phyloP scores from a whole-genome alignment of 2,888 invertebrate genomes.

The Pristionchus exspectatus region DNA sequence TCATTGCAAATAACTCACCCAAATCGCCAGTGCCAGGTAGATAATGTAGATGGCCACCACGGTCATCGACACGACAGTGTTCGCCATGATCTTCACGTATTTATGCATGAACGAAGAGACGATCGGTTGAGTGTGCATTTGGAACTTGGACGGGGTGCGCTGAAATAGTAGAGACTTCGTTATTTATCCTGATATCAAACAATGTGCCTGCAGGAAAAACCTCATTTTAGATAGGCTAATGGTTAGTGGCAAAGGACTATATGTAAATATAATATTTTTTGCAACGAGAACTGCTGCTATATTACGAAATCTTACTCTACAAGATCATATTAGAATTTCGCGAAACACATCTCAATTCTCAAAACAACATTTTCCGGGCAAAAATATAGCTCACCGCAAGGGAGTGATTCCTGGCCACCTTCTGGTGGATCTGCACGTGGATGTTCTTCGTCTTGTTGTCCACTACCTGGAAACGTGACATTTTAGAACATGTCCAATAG shows the following conservation, averaged over 20 bases:
- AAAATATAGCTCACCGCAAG: constrained; percentile 55
- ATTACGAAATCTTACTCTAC: neutral
- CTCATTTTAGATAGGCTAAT: too few relatives aligned
- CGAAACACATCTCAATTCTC: neutral
- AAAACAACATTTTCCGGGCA: neutral
- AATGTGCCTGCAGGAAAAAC: too few relatives aligned
- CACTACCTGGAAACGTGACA: neutral
- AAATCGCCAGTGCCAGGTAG: constrained; percentile 73
- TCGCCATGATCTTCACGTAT: constrained; percentile 68
- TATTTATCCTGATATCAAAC: neutral
- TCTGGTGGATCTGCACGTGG: constrained; percentile 36
- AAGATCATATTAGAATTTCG: neutral
- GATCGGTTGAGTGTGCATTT: constrained; percentile 75
- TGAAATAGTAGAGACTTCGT: constrained; percentile 54
- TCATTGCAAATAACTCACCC: constrained; percentile 58
- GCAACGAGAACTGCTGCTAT: too few relatives aligned
- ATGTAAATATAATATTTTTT: too few relatives aligned
- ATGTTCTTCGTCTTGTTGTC: constrained; percentile 41
- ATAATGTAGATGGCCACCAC: constrained; percentile 70
- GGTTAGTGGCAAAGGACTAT: too few relatives aligned
- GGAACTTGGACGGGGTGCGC: constrained; percentile 77
- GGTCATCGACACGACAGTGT: constrained; percentile 67
- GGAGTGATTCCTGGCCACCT: constrained; percentile 51
- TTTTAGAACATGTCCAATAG: too few relatives aligned
- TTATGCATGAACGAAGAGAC: constrained; percentile 70